A percentile compares a stretch with the other conserved stretches of the same genome.
Conservation (phyloP, 1,140 invertebrate genomes). For the Papilio machaon region DNA sequence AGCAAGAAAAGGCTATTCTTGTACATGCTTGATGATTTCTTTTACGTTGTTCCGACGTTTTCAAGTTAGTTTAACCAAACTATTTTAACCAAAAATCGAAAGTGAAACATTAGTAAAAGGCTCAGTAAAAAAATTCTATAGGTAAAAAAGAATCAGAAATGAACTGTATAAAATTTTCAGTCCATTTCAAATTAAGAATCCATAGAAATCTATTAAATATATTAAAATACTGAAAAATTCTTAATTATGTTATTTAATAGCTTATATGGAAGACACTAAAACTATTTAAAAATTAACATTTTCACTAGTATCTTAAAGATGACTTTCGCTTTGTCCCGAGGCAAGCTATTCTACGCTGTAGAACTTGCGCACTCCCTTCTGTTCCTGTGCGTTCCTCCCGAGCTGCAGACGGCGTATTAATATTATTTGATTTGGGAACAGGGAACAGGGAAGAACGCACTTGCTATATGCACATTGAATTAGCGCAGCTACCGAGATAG, state of each 20-base stretch:
- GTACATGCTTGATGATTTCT: too few relatives aligned
- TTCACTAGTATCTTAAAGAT: neutral
- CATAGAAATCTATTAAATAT: too few relatives aligned
- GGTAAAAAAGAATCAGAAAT: too few relatives aligned
- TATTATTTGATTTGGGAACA: conserved; percentile 55
- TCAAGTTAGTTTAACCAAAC: too few relatives aligned
- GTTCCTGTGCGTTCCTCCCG: conserved; percentile 39
- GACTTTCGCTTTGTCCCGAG: neutral
- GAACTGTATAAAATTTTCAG: too few relatives aligned
- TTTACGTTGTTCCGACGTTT: too few relatives aligned
- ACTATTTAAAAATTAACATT: neutral
- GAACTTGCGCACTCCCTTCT: conserved; percentile 30
- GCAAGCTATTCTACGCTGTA: neutral
- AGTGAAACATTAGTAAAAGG: too few relatives aligned
- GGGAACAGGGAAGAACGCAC: conserved; percentile 36
- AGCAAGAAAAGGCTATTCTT: neutral
- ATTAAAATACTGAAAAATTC: too few relatives aligned
- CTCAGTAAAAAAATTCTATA: too few relatives aligned
- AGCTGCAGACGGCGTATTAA: conserved; percentile 56
- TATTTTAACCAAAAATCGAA: too few relatives aligned
- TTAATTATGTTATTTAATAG: too few relatives aligned
- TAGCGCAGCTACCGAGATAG: neutral
- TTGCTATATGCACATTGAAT: neutral
- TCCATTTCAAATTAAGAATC: too few relatives aligned
- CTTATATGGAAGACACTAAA: neutral